Base-by-base conservation (phyloP, 1,140 invertebrate genomes). In the Drosophila watanabei region DNA sequence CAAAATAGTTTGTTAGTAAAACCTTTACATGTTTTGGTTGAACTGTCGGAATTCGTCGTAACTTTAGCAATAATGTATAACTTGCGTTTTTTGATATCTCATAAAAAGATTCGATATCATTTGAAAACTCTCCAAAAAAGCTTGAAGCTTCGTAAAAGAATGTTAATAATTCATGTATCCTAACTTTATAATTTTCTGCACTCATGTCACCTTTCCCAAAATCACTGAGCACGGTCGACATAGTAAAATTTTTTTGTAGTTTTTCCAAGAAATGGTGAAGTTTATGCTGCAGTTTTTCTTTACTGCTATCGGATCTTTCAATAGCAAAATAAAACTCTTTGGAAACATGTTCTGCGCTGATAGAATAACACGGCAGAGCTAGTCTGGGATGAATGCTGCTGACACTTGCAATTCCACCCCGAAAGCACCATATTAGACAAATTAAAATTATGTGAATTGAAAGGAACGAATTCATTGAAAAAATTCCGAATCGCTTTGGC, bases 241-340 rank as follows among this genome's bases (percentile, higher is more conserved):
- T 82, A 8, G 91, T 82, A 0, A 92, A 57, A 68, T 92, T 92
- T 75, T 71, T 76, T 33, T 92, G 91, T 2, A 92, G 48, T 51
- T 79, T 80, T 79, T 92, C 91, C 8, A 87, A 14, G 56, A 92
- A 92, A 49, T 90, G 71, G 5, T 61, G 64, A 9, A 92, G 39
- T 20, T 70, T 66, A 46, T 54, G 33, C 41, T 92, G 88, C n/a
- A 92, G 54, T 8, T 46, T 56, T 37, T 61, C 56, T 52, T 92
- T 92, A 8, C 71, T 75, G 1, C 16, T 3, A 39, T 91, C 83
- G 0, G 91, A 76, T 9, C 41, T 61, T 32, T 57, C 30, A 2
- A 80, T 69, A 0, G 79, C 32, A 60, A 68, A 57, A 41, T 76
- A 92, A 65, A 90, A 92, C 28, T 81, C 28, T 7, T 66, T 33